Evolutionary conservation across 2,113 vertebrate species (phyloP).

Genomic region (Isurus oxyrinchus): DNA sequence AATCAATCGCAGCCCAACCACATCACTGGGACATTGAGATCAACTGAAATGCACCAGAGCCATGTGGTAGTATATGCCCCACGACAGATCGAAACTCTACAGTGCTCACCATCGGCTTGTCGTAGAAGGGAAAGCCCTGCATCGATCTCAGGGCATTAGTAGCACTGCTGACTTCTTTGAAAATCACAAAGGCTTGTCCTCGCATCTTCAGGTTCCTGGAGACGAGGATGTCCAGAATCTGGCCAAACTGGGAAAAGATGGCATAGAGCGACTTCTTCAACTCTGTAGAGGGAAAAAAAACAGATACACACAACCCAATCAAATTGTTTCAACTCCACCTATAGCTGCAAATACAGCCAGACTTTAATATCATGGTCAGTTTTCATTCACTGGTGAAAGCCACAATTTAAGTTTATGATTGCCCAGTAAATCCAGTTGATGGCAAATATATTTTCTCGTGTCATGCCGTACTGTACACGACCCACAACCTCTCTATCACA

Average conservation of each 20-base stretch:
- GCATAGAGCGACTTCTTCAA: slow-evolving; percentile 87
- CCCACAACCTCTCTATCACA: background rate
- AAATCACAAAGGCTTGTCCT: slow-evolving; percentile 89
- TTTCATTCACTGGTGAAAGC: background rate
- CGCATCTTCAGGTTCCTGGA: slow-evolving; percentile 77
- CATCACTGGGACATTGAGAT: background rate
- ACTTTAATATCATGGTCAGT: background rate
- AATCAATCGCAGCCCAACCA: background rate
- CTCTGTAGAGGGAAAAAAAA: slow-evolving; percentile 54
- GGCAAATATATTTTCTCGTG: background rate
- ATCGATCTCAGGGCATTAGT: slow-evolving; percentile 84
- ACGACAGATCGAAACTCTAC: background rate
- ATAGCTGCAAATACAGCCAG: background rate
- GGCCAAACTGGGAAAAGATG: slow-evolving; percentile 89
- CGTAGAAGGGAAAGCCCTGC: slow-evolving; percentile 91
- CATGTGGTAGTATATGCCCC: background rate
- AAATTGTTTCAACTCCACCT: background rate
- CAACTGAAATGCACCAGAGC: background rate
- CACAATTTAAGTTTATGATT: too few relatives aligned
- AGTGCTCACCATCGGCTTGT: slow-evolving; percentile 81
- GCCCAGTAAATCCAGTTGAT: background rate
- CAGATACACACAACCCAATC: background rate
- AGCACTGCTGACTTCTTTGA: slow-evolving; percentile 86
- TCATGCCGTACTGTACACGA: too few relatives aligned
- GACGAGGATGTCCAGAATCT: slow-evolving; percentile 84